Percentiles rank a stretch among this genome's conserved stretches.
Evolutionary conservation across 2,888 invertebrate species (phyloP).

Genomic region (Brenthis hecate): DNA sequence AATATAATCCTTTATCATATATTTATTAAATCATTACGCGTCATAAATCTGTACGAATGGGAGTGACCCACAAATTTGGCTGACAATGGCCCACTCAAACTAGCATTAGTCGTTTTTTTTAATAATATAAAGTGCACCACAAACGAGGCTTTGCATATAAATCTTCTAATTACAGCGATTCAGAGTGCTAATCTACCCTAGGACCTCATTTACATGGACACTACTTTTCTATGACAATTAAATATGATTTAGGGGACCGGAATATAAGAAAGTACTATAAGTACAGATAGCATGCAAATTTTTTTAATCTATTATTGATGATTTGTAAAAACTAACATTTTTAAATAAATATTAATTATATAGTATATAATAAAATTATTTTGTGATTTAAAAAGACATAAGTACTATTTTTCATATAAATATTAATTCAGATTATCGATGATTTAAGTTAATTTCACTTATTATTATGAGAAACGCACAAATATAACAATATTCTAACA

Average conservation of each 20-base stretch:
- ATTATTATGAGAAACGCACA: no score
- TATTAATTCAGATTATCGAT: no score
- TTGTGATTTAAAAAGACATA: no score
- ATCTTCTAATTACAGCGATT: constrained; percentile 79
- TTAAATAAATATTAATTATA: no score
- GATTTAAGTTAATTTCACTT: no score
- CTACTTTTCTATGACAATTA: constrained; percentile 63
- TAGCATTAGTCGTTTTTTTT: constrained; percentile 69
- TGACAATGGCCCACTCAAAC: constrained; percentile 64
- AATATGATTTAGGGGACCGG: constrained; percentile 71
- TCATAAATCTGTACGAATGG: constrained; percentile 75
- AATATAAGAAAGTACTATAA: constrained; percentile 42
- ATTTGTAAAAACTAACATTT: background rate
- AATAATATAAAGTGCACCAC: constrained; percentile 78
- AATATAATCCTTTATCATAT: constrained; percentile 71
- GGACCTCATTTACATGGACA: constrained; percentile 69
- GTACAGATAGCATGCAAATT: constrained; percentile 35
- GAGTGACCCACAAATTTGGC: constrained; percentile 75
- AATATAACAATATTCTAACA: no score
- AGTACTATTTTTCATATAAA: no score
- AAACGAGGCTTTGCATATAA: constrained; percentile 80
- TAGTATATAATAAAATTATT: no score
- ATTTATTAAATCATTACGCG: constrained; percentile 71
- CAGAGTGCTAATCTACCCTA: constrained; percentile 72
- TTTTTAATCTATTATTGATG: background rate